phyloP scores from a whole-genome alignment of 2,113 vertebrate species.

The Trogon melanurus region DNA sequence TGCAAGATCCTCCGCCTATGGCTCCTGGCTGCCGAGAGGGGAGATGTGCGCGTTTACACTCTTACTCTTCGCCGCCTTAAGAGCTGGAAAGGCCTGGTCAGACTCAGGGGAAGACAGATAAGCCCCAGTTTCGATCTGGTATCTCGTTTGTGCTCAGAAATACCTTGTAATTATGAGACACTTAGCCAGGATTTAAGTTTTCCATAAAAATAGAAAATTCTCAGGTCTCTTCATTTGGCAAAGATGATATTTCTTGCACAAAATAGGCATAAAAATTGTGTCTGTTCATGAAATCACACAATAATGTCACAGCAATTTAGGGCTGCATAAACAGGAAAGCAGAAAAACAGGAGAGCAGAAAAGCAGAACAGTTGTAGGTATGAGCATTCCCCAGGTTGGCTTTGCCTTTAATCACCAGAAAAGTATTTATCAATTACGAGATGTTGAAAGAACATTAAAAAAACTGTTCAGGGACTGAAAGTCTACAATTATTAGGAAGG shows the following conservation, averaged over 20 bases:
- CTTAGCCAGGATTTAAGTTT: background rate
- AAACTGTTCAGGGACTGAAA: background rate
- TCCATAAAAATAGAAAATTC: background rate
- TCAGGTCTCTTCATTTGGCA: background rate
- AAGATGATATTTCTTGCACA: background rate
- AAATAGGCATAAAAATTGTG: background rate
- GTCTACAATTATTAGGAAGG: slow-evolving; percentile 34
- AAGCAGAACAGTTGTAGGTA: background rate
- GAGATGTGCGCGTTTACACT: background rate
- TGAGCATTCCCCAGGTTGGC: background rate
- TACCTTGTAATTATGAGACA: background rate
- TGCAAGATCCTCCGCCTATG: background rate
- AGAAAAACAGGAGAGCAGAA: background rate
- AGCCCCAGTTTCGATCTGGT: background rate
- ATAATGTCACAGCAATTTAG: background rate
- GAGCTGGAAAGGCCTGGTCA: background rate
- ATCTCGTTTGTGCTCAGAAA: background rate
- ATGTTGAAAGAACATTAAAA: slow-evolving; percentile 23
- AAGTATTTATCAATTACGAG: slow-evolving; percentile 14
- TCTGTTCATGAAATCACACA: background rate
- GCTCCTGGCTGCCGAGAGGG: background rate
- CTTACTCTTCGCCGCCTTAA: background rate
- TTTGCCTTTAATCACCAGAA: background rate
- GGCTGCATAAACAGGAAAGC: background rate
- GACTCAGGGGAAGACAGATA: background rate